Evolutionary conservation across 2,113 vertebrate genomes (phyloP), one percentile per base, ranked within the genome.

Genomic region (Aspiorhynchus laticeps): DNA sequence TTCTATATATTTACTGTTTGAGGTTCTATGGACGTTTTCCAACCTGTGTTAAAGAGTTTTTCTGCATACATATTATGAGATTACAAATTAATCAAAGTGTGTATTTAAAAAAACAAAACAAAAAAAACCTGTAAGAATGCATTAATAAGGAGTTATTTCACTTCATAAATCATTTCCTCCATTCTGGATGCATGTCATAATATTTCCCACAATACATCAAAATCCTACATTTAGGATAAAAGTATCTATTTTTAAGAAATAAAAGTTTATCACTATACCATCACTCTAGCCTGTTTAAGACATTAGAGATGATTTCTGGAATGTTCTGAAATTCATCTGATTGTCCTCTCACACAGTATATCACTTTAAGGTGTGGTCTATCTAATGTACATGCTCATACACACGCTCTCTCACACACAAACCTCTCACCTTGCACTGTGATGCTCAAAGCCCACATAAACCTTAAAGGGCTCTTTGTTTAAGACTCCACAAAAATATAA

Each of bases 321-420:
- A 94, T 94, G 93, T 93, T 90, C 77, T 67, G 75, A 82, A 87
- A 82, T 80, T 82, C 19, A 51, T 86, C 71, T 87, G 92, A 94
- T 93, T 91, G 92, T 94, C 93, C 75, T 59, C 4, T 69, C 78
- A 84, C 67, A 92, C 90, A 83, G 85, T 91, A 80, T 73, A 51
- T 76, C 67, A 2, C 84, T 86, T 81, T 38, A 89, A 65, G 24
- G 75, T 89, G 81, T 53, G 24, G 43, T 86, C 73, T 26, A 80
- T 17, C 21, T n/a, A 61, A 85, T 71, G 65, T 36, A 71, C 41
- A 84, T 9, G 43, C 26, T 46, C 56, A 73, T 28, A 65, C 10
- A 28, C 59, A n/a, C 56, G 80, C 87, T 82, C 84, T 46, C 33
- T 56, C 65, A 87, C 4, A 65, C 61, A 28, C 5, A 63, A 12